Base-by-base conservation (phyloP, 2,888 invertebrate genomes). In the Cremastobaeus sp. region DNA sequence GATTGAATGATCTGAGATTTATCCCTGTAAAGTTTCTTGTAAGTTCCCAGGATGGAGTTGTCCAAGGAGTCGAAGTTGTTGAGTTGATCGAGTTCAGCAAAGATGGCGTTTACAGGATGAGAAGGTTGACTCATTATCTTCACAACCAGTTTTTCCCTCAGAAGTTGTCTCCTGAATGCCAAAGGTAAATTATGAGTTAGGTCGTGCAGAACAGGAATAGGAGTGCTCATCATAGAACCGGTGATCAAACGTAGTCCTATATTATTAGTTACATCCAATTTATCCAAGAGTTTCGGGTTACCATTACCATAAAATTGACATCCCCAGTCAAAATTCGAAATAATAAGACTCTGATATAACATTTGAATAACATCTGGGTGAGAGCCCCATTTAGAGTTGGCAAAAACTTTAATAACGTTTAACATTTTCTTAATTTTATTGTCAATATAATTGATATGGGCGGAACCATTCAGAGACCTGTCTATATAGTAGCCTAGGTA, bases 251-350 rank as follows among this genome's bases (percentile, higher is more conserved):
- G 25, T 9, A 14, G 14, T 15, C 20, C 14, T 25, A 4, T 45
- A 25, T 47, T 9, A 32, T 30, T 30, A 14, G 32, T 3, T 1
- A 32, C 11, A 32, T 47, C 30, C 5, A 47, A 8, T 32, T 47
- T 47, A 1, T 32, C n/a, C 11, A 47, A 12, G 5, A 17, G 6
- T 3, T 32, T 30, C 14, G 1, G 6, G 1, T 17, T 17, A 5
- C 17, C 47, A 14, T n/a, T 12, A 0, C 30, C 47, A 32, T 17
- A 47, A 17, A 47, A 15, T 32, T 30, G 17, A 17, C 11, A 12
- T 4, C 35, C 35, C 35, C 35, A 35, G 8, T 35, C 35, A 3
- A 35, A 35, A 35, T 35, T 35, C 3, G 35, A 35, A 14, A 35
- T 9, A 12, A 35, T 35, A 9, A 35, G n/a, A 1, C 35, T 14